A percentile compares a stretch with the other conserved stretches of the same genome.
These are phyloP conservation scores for Perodicticus potto DNA, from an alignment of 2,797 vertebrate species.

Conservation along the genomic window DNA sequence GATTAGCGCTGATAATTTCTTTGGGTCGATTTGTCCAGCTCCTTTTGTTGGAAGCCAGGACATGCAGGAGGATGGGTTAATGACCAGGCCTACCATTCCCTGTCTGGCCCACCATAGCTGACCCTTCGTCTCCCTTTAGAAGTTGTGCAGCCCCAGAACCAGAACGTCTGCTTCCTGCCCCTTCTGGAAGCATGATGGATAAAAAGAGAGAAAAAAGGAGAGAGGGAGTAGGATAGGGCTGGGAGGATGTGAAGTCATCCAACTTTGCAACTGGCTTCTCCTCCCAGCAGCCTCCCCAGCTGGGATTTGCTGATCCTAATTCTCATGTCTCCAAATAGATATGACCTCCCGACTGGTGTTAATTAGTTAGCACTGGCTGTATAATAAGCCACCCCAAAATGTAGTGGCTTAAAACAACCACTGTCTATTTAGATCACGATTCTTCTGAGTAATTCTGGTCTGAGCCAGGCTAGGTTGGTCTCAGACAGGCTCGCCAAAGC, in stretches of 20 bases:
- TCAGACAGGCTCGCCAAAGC: background rate
- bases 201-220: background rate
- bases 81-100: background rate
- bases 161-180: background rate
- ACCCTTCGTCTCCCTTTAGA: background rate
- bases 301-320: background rate
- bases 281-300: background rate
- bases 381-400: background rate
- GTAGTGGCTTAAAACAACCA: background rate
- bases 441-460: background rate
- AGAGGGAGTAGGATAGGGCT: background rate
- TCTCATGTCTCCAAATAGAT: background rate
- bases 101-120: slow-evolving; percentile 1
- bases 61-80: slow-evolving; percentile 70
- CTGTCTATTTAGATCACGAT: background rate
- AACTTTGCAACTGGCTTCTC: background rate
- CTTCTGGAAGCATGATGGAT: background rate
- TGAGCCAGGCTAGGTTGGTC: background rate
- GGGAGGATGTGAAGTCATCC: background rate
- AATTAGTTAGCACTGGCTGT: background rate
- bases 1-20: slow-evolving; percentile 71
- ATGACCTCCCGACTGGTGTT: background rate
- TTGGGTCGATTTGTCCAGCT: slow-evolving; percentile 64
- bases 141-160: background rate
- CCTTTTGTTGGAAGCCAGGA: slow-evolving; percentile 66